phyloP scores from a whole-genome alignment of 2,113 vertebrate genomes.

The Oryzias melastigma region DNA sequence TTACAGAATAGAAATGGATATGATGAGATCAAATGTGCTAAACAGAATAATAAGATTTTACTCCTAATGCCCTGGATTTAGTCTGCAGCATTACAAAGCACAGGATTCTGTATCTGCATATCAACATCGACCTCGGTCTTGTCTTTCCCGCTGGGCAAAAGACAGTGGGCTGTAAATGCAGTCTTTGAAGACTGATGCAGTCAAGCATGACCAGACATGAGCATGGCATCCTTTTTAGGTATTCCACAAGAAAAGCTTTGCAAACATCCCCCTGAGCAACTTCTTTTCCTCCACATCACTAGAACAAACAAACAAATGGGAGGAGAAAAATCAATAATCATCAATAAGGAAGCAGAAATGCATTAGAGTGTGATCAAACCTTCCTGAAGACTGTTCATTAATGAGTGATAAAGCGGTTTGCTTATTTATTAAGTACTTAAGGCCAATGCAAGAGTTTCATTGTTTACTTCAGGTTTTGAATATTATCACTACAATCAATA shows the following conservation, averaged over 20 bases:
- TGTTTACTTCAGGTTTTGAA: too few relatives aligned
- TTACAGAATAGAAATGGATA: constrained; percentile 26
- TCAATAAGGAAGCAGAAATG: constrained; percentile 16
- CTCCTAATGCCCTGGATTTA: constrained; percentile 29
- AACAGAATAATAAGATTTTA: constrained; percentile 52
- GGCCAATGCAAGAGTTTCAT: neutral
- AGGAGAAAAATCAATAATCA: constrained; percentile 42
- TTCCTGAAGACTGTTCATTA: neutral
- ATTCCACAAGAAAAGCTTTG: constrained; percentile 29
- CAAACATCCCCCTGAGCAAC: constrained; percentile 33
- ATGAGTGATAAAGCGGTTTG: neutral
- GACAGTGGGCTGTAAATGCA: constrained; percentile 45
- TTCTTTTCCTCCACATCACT: constrained; percentile 15
- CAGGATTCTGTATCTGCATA: constrained; percentile 30
- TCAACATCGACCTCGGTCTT: constrained; percentile 41
- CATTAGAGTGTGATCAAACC: constrained; percentile 6
- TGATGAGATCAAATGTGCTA: constrained; percentile 45
- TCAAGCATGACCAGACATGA: constrained; percentile 42
- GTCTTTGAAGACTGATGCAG: constrained; percentile 62
- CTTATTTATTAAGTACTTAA: neutral
- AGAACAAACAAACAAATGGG: constrained; percentile 16
- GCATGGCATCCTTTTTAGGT: constrained; percentile 44
- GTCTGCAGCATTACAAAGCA: constrained; percentile 27
- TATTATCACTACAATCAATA: too few relatives aligned
- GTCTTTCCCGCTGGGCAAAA: constrained; percentile 74